A percentile compares a stretch with the other conserved stretches of the same genome.
phyloP scores from a whole-genome alignment of 1,140 invertebrate species.

The Drosophila lacteicornis region DNA sequence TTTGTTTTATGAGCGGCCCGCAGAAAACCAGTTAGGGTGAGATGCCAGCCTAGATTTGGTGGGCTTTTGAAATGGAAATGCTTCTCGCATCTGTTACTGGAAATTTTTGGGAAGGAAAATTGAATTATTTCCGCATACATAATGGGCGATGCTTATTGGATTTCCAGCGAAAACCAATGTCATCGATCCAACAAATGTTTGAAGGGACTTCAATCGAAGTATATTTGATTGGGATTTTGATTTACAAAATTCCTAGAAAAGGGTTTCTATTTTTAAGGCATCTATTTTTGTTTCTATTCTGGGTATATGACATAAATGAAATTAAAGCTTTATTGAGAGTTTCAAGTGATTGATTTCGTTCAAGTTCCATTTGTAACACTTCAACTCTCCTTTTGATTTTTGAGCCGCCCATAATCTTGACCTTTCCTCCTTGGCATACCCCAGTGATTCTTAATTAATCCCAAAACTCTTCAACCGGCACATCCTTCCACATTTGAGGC shows the following conservation, averaged over 20 bases:
- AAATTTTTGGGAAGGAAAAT: conserved; percentile 33
- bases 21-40: conserved; percentile 3
- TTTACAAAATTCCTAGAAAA: background rate
- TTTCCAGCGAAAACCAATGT: conserved; percentile 16
- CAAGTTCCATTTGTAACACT: background rate
- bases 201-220: background rate
- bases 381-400: background rate
- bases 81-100: conserved; percentile 12
- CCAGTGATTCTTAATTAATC: conserved; percentile 41
- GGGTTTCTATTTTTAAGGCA: no score
- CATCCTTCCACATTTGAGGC: conserved; percentile 17
- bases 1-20: conserved; percentile 49
- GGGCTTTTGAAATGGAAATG: conserved; percentile 38
- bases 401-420: conserved; percentile 12
- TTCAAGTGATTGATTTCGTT: conserved; percentile 8
- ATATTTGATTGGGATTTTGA: background rate
- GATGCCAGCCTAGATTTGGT: conserved; percentile 25
- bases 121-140: conserved; percentile 37
- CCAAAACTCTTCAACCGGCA: conserved; percentile 34
- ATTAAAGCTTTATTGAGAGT: background rate
- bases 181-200: conserved; percentile 25
- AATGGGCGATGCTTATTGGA: conserved; percentile 20
- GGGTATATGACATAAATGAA: background rate
- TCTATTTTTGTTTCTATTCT: background rate
- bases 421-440: conserved; percentile 1